Evolutionary conservation across 2,797 vertebrate species (phyloP).

Genomic region (Threskiornis aethiopicus): DNA sequence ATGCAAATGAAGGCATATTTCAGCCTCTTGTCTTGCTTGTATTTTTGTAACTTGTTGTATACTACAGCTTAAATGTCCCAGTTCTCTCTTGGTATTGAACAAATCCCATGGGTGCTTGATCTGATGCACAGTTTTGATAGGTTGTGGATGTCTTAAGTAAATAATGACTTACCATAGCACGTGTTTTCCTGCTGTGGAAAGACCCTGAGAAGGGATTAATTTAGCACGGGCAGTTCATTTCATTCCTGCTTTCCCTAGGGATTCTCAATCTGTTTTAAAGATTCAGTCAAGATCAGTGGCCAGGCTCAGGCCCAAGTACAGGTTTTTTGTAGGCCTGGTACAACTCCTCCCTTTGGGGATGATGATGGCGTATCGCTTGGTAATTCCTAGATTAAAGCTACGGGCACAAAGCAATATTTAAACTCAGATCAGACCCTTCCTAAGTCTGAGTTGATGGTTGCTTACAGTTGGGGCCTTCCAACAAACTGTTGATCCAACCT

Average conservation of each 20-base stretch:
- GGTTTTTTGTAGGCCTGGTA: neutral
- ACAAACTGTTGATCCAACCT: neutral
- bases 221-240: slow-evolving; percentile 21
- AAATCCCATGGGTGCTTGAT: slow-evolving; percentile 21
- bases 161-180: slow-evolving; percentile 9
- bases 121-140: slow-evolving; percentile 16
- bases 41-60: neutral
- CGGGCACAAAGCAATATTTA: neutral
- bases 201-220: neutral
- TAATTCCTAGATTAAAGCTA: neutral
- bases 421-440: neutral
- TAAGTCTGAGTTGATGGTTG: neutral
- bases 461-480: neutral
- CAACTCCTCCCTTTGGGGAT: neutral
- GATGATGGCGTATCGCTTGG: neutral
- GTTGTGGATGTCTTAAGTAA: slow-evolving; percentile 46
- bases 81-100: slow-evolving; percentile 17
- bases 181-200: neutral
- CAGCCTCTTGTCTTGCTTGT: slow-evolving; percentile 26
- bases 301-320: neutral
- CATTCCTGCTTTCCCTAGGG: neutral
- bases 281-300: neutral
- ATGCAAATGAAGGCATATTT: neutral
- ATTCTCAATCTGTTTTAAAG: slow-evolving; percentile 29
- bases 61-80: neutral